Base-by-base conservation (phyloP, 2,888 invertebrate genomes). In the Chymomyza caudatula region DNA sequence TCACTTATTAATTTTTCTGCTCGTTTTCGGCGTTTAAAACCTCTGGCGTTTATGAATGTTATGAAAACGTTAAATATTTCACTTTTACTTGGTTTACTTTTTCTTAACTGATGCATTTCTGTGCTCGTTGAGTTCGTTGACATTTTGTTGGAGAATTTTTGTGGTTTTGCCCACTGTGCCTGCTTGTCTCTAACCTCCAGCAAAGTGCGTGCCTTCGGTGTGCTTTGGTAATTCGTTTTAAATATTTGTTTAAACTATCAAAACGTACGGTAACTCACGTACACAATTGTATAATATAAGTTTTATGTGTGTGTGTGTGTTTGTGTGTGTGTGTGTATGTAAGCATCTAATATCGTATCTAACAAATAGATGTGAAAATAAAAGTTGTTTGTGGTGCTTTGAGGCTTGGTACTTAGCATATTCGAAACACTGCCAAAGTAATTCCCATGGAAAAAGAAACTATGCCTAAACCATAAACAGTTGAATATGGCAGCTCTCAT, bases 221-320 rank as follows among this genome's bases (percentile, higher is more conserved):
- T 65, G 84, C 77, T 80, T 73, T 81, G 78, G 80, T 83, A 83
- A 83, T 83, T 84, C 86, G 86, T 81, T 83, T 82, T 77, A 83
- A 83, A 84, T 83, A 83, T 83, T 83, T 86, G 85, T 71, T 75
- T 78, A 83, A 83, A 83, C 78, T 78, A 83, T 83, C 85, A 84
- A 75, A 81, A 76, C 74, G 74, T 74, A 72, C 65, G 73, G 70
- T 67, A 76, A 84, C 85, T 78, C 86, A 86, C 85, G 86, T 86
- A 77, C 71, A 68, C 74, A 66, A 62, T 68, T 72, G 85, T 86
- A 84, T 52, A 22, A 22, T 11, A 8, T 37, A 54, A n/a, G n/a
- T n/a, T n/a, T n/a, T n/a, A n/a, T n/a, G n/a, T n/a, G n/a, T n/a
- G n/a, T n/a, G n/a, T n/a, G n/a, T n/a, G n/a, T n/a, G n/a, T n/a